phyloP scores from a whole-genome alignment of 2,113 vertebrate genomes.

The Apistogramma diplotaenia region DNA sequence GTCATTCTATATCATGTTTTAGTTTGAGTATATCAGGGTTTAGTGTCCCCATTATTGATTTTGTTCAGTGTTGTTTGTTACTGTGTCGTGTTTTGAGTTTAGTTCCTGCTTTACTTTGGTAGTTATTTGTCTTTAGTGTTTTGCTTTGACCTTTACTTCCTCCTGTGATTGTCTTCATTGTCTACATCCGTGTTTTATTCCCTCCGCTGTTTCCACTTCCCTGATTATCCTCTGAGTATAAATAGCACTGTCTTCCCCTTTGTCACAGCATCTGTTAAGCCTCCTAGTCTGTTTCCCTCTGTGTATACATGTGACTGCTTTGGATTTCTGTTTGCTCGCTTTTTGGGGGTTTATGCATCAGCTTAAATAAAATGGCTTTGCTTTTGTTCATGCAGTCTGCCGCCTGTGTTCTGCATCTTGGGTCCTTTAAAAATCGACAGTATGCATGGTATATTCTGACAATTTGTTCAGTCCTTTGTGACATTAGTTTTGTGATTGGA shows the following conservation, averaged over 20 bases:
- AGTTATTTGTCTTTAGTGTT: not conserved
- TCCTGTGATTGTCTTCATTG: not conserved
- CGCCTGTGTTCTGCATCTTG: not conserved
- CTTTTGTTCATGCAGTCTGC: not conserved
- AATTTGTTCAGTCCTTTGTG: not conserved
- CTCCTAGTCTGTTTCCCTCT: not conserved
- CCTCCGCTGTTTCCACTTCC: not conserved
- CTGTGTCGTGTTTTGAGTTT: not conserved
- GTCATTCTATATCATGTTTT: not conserved
- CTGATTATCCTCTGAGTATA: not conserved
- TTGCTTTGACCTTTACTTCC: not conserved
- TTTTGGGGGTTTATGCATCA: not conserved
- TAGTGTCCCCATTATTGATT: too few species aligned
- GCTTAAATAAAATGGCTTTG: not conserved
- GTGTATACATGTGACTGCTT: not conserved
- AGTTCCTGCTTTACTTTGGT: slow-evolving; percentile 2
- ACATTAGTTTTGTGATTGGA: not conserved
- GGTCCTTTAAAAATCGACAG: not conserved
- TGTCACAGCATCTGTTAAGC: not conserved
- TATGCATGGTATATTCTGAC: too few species aligned
- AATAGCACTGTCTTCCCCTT: not conserved
- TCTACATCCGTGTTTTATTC: not conserved
- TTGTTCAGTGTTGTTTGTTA: not conserved
- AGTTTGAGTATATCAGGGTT: too few species aligned
- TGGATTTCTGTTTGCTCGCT: not conserved